Base-by-base conservation (phyloP, 2,888 invertebrate species). In the Hymenopus coronatus region DNA sequence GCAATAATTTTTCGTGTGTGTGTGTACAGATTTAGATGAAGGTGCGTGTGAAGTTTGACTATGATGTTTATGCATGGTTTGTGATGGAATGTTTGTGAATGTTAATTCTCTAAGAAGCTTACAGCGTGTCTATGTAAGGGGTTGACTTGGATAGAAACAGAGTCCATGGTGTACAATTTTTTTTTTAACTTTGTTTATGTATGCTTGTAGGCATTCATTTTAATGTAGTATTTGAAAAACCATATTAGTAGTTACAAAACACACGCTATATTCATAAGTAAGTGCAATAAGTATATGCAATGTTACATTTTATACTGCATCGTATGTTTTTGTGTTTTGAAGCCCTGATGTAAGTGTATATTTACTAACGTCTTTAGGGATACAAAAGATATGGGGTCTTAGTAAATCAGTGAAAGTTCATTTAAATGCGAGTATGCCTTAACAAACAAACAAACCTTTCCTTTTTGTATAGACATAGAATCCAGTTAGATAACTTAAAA, bases 11-110 rank as follows among this genome's bases (percentile, higher is more conserved):
- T 87, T 90, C 87, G 87, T 87, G 89, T 87, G 89, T 87, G 89
- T 88, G 88, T 89, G 92, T 91, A 92, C 91, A 95, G 95, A 95
- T 95, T 95, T 95, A 95, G 95, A 95, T 95, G 95, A 95, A 95
- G 95, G 95, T 95, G 93, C 91, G 93, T 93, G 92, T 93, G 92
- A 91, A 88, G 90, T 88, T 91, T 91, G 4, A 70, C 3, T 70
- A 20, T 70, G 54, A 70, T 91, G 91, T 91, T 33, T 85, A 91
- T 91, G 89, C 89, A 84, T 85, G 40, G 28, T 81, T 81, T 33
- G 81, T 81, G n/a, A 82, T 87, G 28, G 15, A 25, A 30, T 54
- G 20, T 28, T 28, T 81, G 27, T 81, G 87, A 25, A 28, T 25
- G 87, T 82, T 20, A 28, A 15, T 83, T 83, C 83, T 83, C 3